Evolutionary conservation across 2,888 invertebrate genomes (phyloP).

Genomic region (Melikaiella ostensackeni): DNA sequence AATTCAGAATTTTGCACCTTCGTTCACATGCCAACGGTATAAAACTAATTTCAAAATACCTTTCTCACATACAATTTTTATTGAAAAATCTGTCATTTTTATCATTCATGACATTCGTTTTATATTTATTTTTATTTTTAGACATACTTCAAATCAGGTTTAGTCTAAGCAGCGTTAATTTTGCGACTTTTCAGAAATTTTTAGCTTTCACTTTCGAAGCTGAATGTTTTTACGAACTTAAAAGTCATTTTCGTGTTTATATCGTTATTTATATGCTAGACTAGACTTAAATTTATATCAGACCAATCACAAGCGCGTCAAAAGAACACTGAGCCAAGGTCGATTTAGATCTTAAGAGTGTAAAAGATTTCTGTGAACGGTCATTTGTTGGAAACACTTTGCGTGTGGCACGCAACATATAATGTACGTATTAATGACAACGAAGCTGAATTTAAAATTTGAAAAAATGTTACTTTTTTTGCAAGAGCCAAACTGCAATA

Average conservation of each 20-base stretch:
- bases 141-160: no score
- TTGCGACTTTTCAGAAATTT: background rate
- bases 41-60: background rate
- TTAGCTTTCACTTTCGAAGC: background rate
- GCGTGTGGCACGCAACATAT: conserved; percentile 43
- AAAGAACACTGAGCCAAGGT: conserved; percentile 23
- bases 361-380: conserved; percentile 19
- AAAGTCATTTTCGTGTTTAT: background rate
- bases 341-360: conserved; percentile 8
- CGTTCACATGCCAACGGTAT: no score
- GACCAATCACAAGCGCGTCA: background rate
- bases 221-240: background rate
- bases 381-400: conserved; percentile 25
- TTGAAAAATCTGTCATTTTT: background rate
- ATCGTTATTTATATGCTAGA: background rate
- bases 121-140: no score
- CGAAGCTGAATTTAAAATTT: background rate
- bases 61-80: background rate
- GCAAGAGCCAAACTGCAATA: background rate
- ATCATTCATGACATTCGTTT: no score
- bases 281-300: conserved; percentile 7
- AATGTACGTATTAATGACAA: conserved; percentile 12
- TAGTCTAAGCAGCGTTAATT: no score
- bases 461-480: background rate
- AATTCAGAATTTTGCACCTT: no score